Base-by-base conservation (phyloP, 2,888 invertebrate species). In the Ormia ochracea region DNA sequence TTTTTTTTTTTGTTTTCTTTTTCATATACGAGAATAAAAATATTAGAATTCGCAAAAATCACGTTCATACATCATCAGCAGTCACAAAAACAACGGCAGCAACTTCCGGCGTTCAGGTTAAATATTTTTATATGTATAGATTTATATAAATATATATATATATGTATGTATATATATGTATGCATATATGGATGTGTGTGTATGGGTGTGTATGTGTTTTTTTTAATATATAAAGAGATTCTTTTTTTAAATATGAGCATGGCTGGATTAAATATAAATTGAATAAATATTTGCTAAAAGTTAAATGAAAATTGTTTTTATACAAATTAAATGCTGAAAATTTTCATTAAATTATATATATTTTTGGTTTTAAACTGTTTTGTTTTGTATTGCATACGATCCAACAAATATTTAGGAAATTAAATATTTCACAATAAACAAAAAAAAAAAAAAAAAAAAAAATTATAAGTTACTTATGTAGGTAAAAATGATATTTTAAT, bases 41-140 rank as follows among this genome's bases (percentile, higher is more conserved):
- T 65, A 78, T 72, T 59, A 74, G 38, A 75, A 80, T 68, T 72
- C 61, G 66, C 75, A 80, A 72, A 72, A 76, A 76, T 80, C 72
- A 76, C 66, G 76, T 70, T 75, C 70, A 79, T 72, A 56, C 70
- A 75, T 75, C 75, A 79, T 75, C 80, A 80, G 76, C 80, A 80
- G 76, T 80, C 80, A 80, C 80, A 80, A 76, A 78, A 68, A 72
- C 76, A 80, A 80, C 66, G 76, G 80, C 80, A 80, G 80, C 80
- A 80, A 80, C 76, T 72, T 76, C 66, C 80, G 80, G 76, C 75
- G 61, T 56, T 70, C 59, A 66, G 70, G 23, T 74, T 75, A 75
- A 58, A 50, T 80, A 61, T 58, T 69, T 65, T 31, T 23, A 19
- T 50, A 54, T 61, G 28, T 61, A 50, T 59, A 50, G 41, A 23